Conservation (phyloP, 2,888 invertebrate genomes). For the Drosophila anomelani region DNA sequence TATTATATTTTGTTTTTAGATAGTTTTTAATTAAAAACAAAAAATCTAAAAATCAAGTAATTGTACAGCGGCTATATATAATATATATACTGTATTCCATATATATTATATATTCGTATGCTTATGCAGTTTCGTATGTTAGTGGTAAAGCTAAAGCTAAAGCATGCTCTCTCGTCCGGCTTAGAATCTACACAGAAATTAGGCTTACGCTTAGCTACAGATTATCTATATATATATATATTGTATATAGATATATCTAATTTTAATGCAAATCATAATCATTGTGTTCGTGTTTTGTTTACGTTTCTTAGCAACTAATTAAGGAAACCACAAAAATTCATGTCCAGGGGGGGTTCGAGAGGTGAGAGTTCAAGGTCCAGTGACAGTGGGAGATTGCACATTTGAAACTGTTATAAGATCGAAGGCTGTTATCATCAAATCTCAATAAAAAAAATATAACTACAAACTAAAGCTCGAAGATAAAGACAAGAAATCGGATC, state of each 20-base stretch:
- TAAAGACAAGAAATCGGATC: not conserved
- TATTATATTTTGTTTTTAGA: constrained; percentile 17
- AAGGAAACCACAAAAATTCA: constrained; percentile 74
- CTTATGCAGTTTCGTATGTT: constrained; percentile 37
- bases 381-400: constrained; percentile 46
- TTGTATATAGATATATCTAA: constrained; percentile 14
- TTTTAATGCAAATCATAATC: constrained; percentile 50
- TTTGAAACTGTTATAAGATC: constrained; percentile 21
- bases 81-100: constrained; percentile 16
- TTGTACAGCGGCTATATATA: constrained; percentile 39
- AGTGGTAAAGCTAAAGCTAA: constrained; percentile 51
- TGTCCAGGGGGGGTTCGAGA: constrained; percentile 22
- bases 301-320: constrained; percentile 62
- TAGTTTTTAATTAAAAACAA: constrained; percentile 11
- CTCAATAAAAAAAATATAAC: constrained; percentile 1
- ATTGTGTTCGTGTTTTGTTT: constrained; percentile 28
- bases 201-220: constrained; percentile 54
- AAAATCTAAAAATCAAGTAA: constrained; percentile 26
- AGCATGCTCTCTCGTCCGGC: constrained; percentile 59
- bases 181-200: constrained; percentile 41
- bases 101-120: constrained; percentile 36
- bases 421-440: constrained; percentile 7
- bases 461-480: constrained; percentile 5
- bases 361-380: constrained; percentile 8
- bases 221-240: constrained; percentile 36